These are phyloP conservation scores for Festucalex cinctus DNA, from an alignment of 2,113 vertebrate species.

Conservation along the genomic window DNA sequence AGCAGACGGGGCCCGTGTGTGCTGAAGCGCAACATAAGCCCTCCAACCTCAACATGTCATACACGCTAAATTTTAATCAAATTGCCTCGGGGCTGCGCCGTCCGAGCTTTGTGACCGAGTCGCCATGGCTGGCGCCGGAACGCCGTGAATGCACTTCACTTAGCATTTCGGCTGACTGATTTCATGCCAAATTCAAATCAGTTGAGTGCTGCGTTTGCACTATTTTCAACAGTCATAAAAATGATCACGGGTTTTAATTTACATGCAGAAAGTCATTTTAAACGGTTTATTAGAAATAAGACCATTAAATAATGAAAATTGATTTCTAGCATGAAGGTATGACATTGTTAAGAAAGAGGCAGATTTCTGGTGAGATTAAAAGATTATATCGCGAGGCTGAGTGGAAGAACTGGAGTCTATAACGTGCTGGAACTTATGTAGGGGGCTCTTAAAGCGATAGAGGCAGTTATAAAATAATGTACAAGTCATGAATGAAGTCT, in stretches of 20 bases:
- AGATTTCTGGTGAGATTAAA: conserved; percentile 41
- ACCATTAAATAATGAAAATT: not conserved
- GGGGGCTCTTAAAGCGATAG: conserved; percentile 9
- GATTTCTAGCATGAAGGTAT: conserved; percentile 12
- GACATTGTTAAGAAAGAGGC: conserved; percentile 8
- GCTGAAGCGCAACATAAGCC: conserved; percentile 25
- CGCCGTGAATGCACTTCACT: not conserved
- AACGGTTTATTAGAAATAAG: not conserved
- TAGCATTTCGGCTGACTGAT: not conserved
- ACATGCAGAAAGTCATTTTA: not conserved
- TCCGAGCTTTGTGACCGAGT: not conserved
- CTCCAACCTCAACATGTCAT: conserved; percentile 23
- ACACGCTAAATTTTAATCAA: conserved; percentile 23
- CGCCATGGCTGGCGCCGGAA: not conserved
- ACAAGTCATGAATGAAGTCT: not conserved
- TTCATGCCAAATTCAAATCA: conserved; percentile 6
- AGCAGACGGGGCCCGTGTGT: not conserved
- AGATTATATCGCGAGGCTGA: conserved; percentile 33
- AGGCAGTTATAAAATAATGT: not conserved
- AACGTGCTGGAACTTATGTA: conserved; percentile 22
- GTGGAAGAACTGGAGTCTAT: conserved; percentile 31
- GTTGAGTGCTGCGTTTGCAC: not conserved
- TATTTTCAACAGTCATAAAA: not conserved
- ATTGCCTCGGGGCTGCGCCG: conserved; percentile 1
- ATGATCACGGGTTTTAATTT: not conserved